phyloP scores from a whole-genome alignment of 1,140 invertebrate species.

The Magallana ariakensis region DNA sequence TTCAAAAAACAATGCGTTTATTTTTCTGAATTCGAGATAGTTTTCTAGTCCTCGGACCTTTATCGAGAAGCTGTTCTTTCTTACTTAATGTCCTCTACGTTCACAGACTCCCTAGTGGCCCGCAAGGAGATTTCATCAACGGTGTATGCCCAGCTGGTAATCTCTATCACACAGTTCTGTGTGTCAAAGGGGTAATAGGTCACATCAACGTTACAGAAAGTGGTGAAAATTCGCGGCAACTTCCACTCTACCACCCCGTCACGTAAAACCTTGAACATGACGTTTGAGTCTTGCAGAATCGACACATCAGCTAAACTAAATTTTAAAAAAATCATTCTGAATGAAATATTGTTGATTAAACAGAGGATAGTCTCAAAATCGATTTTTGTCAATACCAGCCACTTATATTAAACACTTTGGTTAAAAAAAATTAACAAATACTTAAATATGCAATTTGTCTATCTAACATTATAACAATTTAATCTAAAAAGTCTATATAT shows the following conservation, averaged over 20 bases:
- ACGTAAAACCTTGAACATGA: slow-evolving; percentile 14
- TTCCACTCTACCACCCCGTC: slow-evolving; percentile 95
- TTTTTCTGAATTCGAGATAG: no score
- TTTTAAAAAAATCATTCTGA: background rate
- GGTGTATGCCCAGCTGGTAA: slow-evolving; percentile 95
- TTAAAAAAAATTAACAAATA: no score
- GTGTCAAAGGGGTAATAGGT: slow-evolving; percentile 87
- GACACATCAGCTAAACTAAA: slow-evolving; percentile 28
- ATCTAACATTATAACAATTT: no score
- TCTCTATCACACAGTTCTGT: slow-evolving; percentile 97
- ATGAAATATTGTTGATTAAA: no score
- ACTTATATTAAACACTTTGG: no score
- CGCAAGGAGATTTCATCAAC: slow-evolving; percentile 37
- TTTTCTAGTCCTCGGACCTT: no score
- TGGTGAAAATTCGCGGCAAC: slow-evolving; percentile 97
- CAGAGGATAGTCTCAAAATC: no score
- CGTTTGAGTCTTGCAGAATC: background rate
- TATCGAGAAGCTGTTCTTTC: background rate
- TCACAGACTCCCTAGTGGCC: background rate
- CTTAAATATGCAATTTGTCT: no score
- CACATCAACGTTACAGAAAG: slow-evolving; percentile 91
- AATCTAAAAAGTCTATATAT: no score
- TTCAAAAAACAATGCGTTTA: no score
- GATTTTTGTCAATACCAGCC: no score
- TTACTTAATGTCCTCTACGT: slow-evolving; percentile 48